A percentile compares a stretch with the other conserved stretches of the same genome.
These are phyloP conservation scores for Alexandromys fortis DNA, from an alignment of 2,113 vertebrate species.

Conservation along the genomic window DNA sequence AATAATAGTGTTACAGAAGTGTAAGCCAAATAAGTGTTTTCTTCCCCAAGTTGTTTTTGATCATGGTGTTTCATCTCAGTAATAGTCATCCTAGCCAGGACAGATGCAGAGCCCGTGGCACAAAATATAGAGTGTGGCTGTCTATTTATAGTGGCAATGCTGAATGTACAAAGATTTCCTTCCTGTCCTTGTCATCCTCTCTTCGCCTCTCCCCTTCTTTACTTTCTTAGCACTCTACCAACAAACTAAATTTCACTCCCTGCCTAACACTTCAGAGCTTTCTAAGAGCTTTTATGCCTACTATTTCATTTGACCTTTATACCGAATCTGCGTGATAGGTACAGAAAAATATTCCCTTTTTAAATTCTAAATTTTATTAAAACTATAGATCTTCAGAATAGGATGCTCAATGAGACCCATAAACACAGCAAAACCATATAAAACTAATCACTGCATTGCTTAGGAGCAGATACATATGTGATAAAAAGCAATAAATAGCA, in stretches of 20 bases:
- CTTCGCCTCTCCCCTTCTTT: too few species aligned
- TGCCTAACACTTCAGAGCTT: neutral
- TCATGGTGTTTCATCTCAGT: neutral
- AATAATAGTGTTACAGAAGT: neutral
- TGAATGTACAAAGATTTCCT: neutral
- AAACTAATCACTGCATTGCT: constrained; percentile 6
- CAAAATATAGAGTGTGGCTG: neutral
- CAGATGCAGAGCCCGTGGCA: neutral
- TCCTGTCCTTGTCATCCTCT: neutral
- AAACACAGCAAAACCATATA: constrained; percentile 18
- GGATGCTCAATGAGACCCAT: constrained; percentile 2
- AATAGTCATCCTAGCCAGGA: neutral
- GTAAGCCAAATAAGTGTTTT: neutral
- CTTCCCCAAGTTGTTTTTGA: neutral
- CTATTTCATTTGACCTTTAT: neutral
- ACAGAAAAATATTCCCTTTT: constrained; percentile 3
- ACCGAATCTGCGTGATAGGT: neutral
- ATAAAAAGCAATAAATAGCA: neutral
- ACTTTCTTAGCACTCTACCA: neutral
- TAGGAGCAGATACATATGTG: neutral
- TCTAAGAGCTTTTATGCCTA: constrained; percentile 24
- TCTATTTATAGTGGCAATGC: neutral
- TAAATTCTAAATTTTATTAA: constrained; percentile 54
- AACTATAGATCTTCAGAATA: constrained; percentile 2
- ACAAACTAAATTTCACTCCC: neutral